Evolutionary conservation across 2,797 vertebrate species (phyloP).

Genomic region (Cyprinella venusta): DNA sequence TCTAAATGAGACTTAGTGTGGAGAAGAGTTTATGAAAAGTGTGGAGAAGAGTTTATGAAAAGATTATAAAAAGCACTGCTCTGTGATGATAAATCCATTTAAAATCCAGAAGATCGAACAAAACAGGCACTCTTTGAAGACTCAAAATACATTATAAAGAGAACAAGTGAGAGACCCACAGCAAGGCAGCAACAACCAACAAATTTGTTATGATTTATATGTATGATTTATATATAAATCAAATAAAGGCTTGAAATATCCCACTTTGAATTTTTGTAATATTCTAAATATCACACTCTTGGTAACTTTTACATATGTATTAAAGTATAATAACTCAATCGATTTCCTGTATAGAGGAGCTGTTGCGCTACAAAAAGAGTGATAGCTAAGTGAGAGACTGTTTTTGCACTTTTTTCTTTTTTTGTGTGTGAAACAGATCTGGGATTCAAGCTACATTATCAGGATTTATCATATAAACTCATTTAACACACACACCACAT

Average conservation of each 20-base stretch:
- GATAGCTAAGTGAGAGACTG: background rate
- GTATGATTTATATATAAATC: too few species aligned
- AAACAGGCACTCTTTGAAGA: constrained; percentile 6
- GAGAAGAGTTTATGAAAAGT: too few species aligned
- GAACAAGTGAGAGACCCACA: background rate
- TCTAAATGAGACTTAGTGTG: constrained; percentile 30
- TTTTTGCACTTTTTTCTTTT: background rate
- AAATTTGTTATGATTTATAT: too few species aligned
- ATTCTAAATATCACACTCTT: background rate
- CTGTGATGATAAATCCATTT: constrained; percentile 2
- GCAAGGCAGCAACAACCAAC: too few species aligned
- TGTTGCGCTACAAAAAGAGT: background rate
- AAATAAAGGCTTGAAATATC: too few species aligned
- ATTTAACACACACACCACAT: background rate
- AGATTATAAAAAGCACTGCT: background rate
- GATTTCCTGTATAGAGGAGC: background rate
- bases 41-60: constrained; percentile 2
- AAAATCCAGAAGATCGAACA: constrained; percentile 15
- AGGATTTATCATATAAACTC: constrained; percentile 1
- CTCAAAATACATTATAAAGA: background rate
- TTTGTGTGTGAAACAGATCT: constrained; percentile 17
- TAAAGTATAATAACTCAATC: background rate
- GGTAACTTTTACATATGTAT: background rate
- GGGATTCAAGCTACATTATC: background rate
- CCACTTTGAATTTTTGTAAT: background rate